Evolutionary conservation across 2,888 invertebrate genomes (phyloP).

Genomic region (Onchidella celtica): DNA sequence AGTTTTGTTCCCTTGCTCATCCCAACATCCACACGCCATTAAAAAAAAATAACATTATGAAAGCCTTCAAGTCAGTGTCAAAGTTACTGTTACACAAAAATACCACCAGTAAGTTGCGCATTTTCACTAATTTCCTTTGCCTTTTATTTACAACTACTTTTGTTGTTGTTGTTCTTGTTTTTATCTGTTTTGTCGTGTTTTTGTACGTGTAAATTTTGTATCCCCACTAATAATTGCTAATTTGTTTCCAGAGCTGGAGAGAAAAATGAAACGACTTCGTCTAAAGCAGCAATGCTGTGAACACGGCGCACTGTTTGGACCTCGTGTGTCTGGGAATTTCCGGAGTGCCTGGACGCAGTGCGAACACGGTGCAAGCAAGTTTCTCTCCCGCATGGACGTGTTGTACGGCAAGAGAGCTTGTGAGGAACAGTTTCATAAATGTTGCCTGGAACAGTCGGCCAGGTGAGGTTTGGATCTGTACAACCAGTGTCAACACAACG

Average conservation of each 20-base stretch:
- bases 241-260: not conserved
- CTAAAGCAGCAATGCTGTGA: constrained; percentile 3
- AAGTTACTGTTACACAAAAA: not conserved
- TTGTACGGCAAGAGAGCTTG: not conserved
- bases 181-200: not conserved
- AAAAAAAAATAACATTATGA: too few species aligned
- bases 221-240: not conserved
- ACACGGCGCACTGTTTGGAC: not conserved
- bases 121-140: not conserved
- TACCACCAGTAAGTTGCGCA: not conserved
- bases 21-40: too few species aligned
- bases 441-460: constrained; percentile 16
- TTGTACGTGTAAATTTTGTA: not conserved
- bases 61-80: too few species aligned
- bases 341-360: not conserved
- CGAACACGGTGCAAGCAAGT: constrained; percentile 9
- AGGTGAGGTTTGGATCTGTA: constrained; percentile 27
- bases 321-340: not conserved
- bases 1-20: not conserved
- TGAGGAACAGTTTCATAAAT: not conserved
- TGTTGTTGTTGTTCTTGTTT: not conserved
- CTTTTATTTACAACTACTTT: not conserved
- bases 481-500: not conserved
- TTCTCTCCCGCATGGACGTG: not conserved
- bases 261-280: constrained; percentile 2